Percentiles rank a stretch among this genome's conserved stretches.
phyloP scores from a whole-genome alignment of 2,797 vertebrate genomes.

The Cirrhinus mrigala region DNA sequence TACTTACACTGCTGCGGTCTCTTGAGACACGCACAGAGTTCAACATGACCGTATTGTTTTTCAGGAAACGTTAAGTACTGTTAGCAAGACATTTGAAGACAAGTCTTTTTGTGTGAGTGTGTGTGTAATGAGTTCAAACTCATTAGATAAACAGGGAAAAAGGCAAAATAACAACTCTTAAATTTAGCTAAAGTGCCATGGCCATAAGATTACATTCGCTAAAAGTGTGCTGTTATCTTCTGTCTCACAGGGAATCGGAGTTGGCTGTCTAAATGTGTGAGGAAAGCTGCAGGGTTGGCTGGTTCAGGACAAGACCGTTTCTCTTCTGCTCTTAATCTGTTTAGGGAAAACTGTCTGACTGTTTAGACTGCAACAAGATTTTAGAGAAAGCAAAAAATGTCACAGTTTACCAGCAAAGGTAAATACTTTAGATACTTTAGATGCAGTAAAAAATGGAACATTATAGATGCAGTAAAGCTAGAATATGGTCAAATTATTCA shows the following conservation, averaged over 20 bases:
- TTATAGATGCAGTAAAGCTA: background rate
- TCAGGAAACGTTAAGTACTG: background rate
- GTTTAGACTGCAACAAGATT: conserved; percentile 5
- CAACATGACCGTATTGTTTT: conserved; percentile 23
- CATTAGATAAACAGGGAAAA: conserved; percentile 9
- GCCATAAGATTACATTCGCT: background rate
- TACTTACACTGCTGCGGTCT: background rate
- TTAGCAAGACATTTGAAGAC: conserved; percentile 21
- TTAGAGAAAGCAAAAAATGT: background rate
- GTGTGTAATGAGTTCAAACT: conserved; percentile 1
- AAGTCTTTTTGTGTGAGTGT: background rate
- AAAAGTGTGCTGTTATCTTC: conserved; percentile 3
- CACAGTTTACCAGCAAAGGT: background rate
- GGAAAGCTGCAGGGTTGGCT: conserved; percentile 5
- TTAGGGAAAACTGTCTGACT: conserved; percentile 23
- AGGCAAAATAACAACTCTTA: conserved; percentile 6
- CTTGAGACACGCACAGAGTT: background rate
- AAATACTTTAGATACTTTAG: background rate
- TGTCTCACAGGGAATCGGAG: background rate
- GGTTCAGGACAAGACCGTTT: conserved; percentile 21
- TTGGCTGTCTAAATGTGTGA: conserved; percentile 19
- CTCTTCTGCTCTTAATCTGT: conserved; percentile 32
- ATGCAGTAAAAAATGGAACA: background rate
- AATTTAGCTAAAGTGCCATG: conserved; percentile 15
- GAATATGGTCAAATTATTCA: background rate